Base-by-base conservation (phyloP, 2,113 vertebrate genomes). In the Hylia prasina region DNA sequence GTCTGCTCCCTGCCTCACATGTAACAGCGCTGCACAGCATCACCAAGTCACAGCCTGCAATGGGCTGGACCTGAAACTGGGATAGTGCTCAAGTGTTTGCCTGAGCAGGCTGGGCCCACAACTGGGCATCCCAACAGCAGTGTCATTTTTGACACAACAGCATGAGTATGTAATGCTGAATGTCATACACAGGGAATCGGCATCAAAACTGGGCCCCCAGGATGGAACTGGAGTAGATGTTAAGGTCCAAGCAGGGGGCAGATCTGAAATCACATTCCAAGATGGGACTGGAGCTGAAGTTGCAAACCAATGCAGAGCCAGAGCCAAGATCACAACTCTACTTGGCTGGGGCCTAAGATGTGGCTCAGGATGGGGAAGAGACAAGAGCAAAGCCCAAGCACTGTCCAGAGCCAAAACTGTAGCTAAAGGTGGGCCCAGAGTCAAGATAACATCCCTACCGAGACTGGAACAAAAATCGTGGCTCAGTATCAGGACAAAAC, bases 21-120 rank as follows among this genome's bases (percentile, higher is more conserved):
- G 0, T 14, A 54, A 7, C 44, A 16, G 11, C 0, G 0, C 48
- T 15, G 28, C 33, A 63, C 31, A 42, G 56, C 50, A 23, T 28
- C 39, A 44, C 15, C 9, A 45, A 35, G 28, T 31, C 22, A 37
- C 44, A 64, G 6, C 8, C 15, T 68, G 60, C 3, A 1, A 11
- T 4, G 7, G 25, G 19, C 42, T 57, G 16, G 44, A 51, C 57
- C 57, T 65, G 82, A 51, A 72, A 45, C 3, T 30, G 53, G 11
- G 15, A 35, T 19, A 45, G 37, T 16, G 58, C 20, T 91, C 66
- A 63, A 2, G 15, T 45, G 15, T 30, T 21, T 50, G 28, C 14
- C 63, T 51, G 51, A 48, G 31, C 40, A 77, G 20, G 44, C 54
- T 83, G n/a, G 35, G 31, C 9, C 45, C 2, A 1, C 13, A 15